phyloP scores from a whole-genome alignment of 1,140 invertebrate species.

The Nylanderia fulva region DNA sequence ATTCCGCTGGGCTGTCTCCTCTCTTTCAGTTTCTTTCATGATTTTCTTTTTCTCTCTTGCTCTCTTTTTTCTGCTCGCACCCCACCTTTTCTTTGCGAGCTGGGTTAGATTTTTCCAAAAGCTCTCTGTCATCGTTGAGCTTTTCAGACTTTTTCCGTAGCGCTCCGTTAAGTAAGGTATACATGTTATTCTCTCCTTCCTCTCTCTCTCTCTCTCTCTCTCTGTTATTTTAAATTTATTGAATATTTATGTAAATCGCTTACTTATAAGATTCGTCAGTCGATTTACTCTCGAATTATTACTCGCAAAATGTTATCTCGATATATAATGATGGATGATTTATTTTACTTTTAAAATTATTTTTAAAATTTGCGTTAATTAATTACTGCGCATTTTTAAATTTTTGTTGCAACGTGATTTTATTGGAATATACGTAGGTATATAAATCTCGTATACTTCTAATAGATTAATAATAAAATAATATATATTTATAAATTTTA shows the following conservation, averaged over 20 bases:
- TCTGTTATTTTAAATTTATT: conserved; percentile 23
- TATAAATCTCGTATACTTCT: neutral
- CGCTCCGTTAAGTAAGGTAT: conserved; percentile 43
- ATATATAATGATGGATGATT: neutral
- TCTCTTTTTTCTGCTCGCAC: neutral
- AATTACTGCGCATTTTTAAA: neutral
- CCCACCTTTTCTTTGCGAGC: neutral
- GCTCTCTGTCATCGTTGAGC: conserved; percentile 51
- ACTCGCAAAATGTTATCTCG: neutral
- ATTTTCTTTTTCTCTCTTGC: neutral
- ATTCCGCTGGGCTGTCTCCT: conserved; percentile 46
- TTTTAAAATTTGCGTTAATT: neutral
- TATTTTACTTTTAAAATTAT: neutral
- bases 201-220: neutral
- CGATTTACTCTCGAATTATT: neutral
- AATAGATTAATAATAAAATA: neutral
- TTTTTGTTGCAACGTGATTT: neutral
- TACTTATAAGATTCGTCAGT: conserved; percentile 18
- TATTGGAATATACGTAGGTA: neutral
- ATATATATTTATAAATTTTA: neutral
- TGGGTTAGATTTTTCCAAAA: conserved; percentile 54
- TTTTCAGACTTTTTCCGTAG: conserved; percentile 44
- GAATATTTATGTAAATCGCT: conserved; percentile 50
- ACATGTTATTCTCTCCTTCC: neutral
- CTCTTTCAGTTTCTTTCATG: conserved; percentile 26